Evolutionary conservation across 2,113 vertebrate genomes (phyloP).

Genomic region (Oenanthe melanoleuca): DNA sequence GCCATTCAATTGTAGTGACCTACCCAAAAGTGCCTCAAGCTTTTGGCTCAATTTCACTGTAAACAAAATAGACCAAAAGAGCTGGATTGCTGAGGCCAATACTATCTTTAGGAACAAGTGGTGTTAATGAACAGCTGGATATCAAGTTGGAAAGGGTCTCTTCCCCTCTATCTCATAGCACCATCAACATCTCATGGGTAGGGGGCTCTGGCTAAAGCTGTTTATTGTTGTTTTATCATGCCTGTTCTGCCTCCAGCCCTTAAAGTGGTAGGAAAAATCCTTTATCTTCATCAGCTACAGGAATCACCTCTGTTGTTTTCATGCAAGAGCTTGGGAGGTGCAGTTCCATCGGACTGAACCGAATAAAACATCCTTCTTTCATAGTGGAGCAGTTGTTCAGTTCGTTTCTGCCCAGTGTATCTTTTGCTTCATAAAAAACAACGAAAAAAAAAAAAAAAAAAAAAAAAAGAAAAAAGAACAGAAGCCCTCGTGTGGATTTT

Average conservation of each 20-base stretch:
- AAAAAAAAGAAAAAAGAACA: background rate
- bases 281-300: background rate
- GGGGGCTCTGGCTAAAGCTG: background rate
- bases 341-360: background rate
- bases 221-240: background rate
- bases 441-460: background rate
- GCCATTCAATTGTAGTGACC: background rate
- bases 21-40: background rate
- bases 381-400: background rate
- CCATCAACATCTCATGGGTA: background rate
- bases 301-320: background rate
- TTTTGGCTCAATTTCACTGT: constrained; percentile 5
- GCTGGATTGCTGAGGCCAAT: background rate
- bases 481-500: constrained; percentile 49
- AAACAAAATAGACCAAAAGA: background rate
- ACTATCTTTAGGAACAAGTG: background rate
- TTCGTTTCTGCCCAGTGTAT: constrained; percentile 12
- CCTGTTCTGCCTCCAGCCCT: background rate
- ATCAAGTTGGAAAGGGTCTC: background rate
- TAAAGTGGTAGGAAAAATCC: background rate
- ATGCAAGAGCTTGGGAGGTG: background rate
- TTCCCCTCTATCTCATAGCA: constrained; percentile 12
- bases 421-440: constrained; percentile 2
- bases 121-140: background rate
- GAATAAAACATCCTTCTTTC: background rate